A percentile compares a stretch with the other conserved stretches of the same genome.
These are phyloP conservation scores for Parazoanthus darwini DNA, from an alignment of 92 coral and sea anemone species.

Conservation along the genomic window DNA sequence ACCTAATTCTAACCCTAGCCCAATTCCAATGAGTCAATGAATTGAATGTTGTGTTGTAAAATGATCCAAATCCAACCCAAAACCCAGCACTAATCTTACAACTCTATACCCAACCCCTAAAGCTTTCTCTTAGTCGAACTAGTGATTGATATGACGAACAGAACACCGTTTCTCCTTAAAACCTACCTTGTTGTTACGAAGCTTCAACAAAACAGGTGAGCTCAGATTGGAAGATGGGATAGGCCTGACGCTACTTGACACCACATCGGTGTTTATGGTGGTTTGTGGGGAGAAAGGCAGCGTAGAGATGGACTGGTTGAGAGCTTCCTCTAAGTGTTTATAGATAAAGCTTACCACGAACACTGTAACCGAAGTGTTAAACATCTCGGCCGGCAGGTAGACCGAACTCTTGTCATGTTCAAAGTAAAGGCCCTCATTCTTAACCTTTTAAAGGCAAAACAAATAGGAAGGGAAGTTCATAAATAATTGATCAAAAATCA, in stretches of 20 bases:
- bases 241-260: slow-evolving; percentile 33
- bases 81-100: too few relatives aligned
- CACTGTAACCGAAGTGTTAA: slow-evolving; percentile 5
- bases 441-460: background rate
- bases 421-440: slow-evolving; percentile 24
- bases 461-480: background rate
- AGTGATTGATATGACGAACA: too few relatives aligned
- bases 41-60: too few relatives aligned
- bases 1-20: too few relatives aligned
- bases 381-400: slow-evolving; percentile 9
- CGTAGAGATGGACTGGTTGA: slow-evolving; percentile 14
- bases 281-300: background rate
- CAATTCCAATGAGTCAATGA: too few relatives aligned
- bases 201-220: slow-evolving; percentile 36
- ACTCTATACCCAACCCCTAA: too few relatives aligned
- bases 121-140: too few relatives aligned
- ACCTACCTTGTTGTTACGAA: slow-evolving; percentile 11
- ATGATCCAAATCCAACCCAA: too few relatives aligned
- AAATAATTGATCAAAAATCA: too few relatives aligned
- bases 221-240: slow-evolving; percentile 20
- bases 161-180: background rate
- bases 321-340: background rate
- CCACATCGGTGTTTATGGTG: background rate
- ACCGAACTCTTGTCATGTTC: slow-evolving; percentile 15
- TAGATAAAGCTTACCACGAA: slow-evolving; percentile 21